These are phyloP conservation scores for Geococcyx californianus DNA, from an alignment of 2,113 vertebrate genomes.

Conservation along the genomic window DNA sequence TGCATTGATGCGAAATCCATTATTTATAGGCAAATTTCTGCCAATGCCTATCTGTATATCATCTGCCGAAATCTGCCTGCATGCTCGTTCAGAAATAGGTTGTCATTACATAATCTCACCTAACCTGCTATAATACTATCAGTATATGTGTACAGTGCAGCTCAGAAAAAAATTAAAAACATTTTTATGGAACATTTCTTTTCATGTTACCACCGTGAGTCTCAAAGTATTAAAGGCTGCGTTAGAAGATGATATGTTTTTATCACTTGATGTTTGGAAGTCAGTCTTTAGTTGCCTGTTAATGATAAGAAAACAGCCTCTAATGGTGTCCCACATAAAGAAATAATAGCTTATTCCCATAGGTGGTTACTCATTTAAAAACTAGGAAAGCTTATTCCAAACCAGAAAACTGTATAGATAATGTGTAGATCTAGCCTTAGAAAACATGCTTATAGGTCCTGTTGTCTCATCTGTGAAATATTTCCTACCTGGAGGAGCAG, in stretches of 20 bases:
- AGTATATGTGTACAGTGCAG: background rate
- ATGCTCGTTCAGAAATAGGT: background rate
- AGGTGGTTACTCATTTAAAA: background rate
- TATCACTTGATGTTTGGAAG: background rate
- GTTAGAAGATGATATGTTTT: background rate
- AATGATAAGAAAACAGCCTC: background rate
- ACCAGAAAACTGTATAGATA: background rate
- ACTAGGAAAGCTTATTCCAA: background rate
- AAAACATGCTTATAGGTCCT: background rate
- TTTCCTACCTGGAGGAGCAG: background rate
- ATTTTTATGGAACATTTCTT: background rate
- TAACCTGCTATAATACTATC: background rate
- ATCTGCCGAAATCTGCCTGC: background rate
- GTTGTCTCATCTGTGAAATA: background rate
- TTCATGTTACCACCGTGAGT: background rate
- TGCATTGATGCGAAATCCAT: background rate
- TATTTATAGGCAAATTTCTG: constrained; percentile 3
- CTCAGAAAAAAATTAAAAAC: background rate
- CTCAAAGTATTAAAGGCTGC: background rate
- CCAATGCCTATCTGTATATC: background rate
- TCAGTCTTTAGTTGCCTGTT: background rate
- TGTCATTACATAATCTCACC: background rate
- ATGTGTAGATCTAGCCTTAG: background rate
- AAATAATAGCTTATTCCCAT: background rate
- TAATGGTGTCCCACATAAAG: background rate